phyloP scores from a whole-genome alignment of 2,888 invertebrate species.

The Hydriomena furcata region DNA sequence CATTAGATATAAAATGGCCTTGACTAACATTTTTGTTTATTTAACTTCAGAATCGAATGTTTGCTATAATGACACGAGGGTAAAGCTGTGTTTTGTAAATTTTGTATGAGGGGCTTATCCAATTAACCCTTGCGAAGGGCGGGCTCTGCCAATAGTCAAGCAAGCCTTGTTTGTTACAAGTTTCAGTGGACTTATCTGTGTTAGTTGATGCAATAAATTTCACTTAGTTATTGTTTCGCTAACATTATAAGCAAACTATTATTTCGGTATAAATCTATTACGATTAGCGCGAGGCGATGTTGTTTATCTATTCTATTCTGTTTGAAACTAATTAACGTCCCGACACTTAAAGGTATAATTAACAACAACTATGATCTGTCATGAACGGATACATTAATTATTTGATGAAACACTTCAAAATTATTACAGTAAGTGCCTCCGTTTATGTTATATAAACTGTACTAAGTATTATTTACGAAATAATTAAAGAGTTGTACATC shows the following conservation, averaged over 20 bases:
- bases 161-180: background rate
- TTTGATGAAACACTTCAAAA: constrained; percentile 32
- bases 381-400: constrained; percentile 37
- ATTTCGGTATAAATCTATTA: too few relatives aligned
- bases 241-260: too few relatives aligned
- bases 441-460: constrained; percentile 35
- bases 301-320: too few relatives aligned
- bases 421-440: constrained; percentile 39
- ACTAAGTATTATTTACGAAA: constrained; percentile 44
- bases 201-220: too few relatives aligned
- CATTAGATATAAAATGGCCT: background rate
- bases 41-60: constrained; percentile 5
- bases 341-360: constrained; percentile 17
- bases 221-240: too few relatives aligned
- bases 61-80: background rate
- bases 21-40: background rate
- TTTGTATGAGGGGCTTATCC: constrained; percentile 13
- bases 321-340: too few relatives aligned
- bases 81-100: constrained; percentile 26
- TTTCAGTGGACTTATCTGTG: background rate
- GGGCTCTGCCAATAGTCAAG: background rate
- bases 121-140: constrained; percentile 14
- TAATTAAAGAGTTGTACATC: constrained; percentile 52
- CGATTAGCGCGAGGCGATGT: too few relatives aligned
- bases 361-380: constrained; percentile 34